Base-by-base conservation (phyloP, 2,113 vertebrate genomes). In the Nannobrachium achirus region DNA sequence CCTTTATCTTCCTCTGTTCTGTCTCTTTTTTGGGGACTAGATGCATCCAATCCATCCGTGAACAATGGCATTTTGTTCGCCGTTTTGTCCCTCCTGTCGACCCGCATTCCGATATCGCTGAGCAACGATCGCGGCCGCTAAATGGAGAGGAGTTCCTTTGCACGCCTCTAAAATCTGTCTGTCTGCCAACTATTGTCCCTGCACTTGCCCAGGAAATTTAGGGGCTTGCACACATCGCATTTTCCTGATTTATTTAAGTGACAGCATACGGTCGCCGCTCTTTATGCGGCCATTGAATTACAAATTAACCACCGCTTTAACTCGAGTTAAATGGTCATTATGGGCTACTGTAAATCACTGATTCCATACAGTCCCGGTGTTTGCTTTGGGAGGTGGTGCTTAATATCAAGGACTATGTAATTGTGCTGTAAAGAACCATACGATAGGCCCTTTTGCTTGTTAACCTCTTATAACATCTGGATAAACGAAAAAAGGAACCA, bases 1-100 rank as follows among this genome's bases (percentile, higher is more conserved):
- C 70, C 80, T 80, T 74, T 79, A 64, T 73, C 63, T 18, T 8
- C 55, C 20, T 69, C 40, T 88, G 89, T 93, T 87, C 40, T 69
- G 66, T 63, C 38, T 50, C 87, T 88, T 93, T 92, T 90, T 92
- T 88, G 84, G 92, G 92, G 88, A 90, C 83, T 85, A 84, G 91
- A 93, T 90, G 86, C 88, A 87, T 92, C 91, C 79, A 89, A 90
- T 91, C 92, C 85, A 88, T 91, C 89, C 84, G 66, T 66, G 92
- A 79, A 98, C 96, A 98, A 97, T 93, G 92, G 83, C 92, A 94
- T 94, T 95, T 94, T 96, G 94, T 96, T 93, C 92, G 76, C 92
- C 84, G 84, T 88, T 92, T 95, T 95, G 94, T 94, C 90, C 90
- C 88, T 73, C 71, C 90, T 89, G 93, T 93, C 92, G 91, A 88